These are phyloP conservation scores for Campoletis sonorensis DNA, from an alignment of 1,140 invertebrate species.

Conservation along the genomic window DNA sequence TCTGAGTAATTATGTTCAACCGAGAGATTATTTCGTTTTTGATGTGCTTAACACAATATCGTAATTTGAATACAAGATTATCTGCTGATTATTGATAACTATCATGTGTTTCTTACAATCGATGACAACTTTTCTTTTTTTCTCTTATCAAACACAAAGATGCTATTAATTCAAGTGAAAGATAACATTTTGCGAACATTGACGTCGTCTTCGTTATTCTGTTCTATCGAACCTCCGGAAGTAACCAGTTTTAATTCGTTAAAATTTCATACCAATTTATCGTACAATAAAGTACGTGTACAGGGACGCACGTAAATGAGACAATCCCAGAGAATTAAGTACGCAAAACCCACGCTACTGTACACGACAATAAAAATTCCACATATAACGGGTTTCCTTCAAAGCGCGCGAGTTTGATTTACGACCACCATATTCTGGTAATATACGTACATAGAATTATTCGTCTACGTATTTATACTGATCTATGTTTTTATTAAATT, in stretches of 20 bases:
- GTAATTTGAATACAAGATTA: too few species aligned
- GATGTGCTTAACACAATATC: too few species aligned
- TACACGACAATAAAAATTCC: slow-evolving; percentile 20
- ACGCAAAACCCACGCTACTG: slow-evolving; percentile 7
- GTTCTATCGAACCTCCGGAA: slow-evolving; percentile 13
- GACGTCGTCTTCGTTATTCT: not conserved
- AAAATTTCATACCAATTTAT: slow-evolving; percentile 13
- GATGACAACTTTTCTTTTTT: not conserved
- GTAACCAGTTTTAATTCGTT: slow-evolving; percentile 23
- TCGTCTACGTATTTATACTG: not conserved
- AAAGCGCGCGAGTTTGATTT: slow-evolving; percentile 17
- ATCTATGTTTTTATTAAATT: not conserved
- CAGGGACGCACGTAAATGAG: not conserved
- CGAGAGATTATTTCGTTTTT: not conserved
- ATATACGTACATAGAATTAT: slow-evolving; percentile 12
- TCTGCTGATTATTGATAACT: too few species aligned
- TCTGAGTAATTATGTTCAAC: too few species aligned
- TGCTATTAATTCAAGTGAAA: not conserved
- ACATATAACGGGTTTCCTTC: slow-evolving; percentile 8
- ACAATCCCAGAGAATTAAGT: slow-evolving; percentile 2
- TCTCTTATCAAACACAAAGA: not conserved
- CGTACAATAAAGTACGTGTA: not conserved
- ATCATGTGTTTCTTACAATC: too few species aligned
- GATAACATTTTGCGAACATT: not conserved
- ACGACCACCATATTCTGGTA: not conserved